Evolutionary conservation across 2,797 vertebrate genomes (phyloP).

Genomic region (Holocentrus rufus): DNA sequence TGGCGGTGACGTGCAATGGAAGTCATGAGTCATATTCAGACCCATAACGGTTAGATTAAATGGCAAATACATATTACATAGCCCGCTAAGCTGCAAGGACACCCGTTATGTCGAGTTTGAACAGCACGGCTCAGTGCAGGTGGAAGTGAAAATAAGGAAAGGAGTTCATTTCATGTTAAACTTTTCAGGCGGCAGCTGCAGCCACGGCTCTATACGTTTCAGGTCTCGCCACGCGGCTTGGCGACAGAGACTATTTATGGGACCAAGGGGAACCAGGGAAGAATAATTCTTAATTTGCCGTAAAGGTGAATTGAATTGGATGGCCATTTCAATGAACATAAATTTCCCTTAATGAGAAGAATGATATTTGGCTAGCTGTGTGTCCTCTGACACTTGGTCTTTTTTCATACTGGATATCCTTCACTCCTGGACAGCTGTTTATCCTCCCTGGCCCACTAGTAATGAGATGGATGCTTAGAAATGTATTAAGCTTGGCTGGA

Average conservation of each 20-base stretch:
- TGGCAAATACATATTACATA: not conserved
- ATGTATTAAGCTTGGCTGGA: constrained; percentile 50
- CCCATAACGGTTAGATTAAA: too few relatives aligned
- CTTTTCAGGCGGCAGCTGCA: constrained; percentile 28
- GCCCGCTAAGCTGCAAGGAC: not conserved
- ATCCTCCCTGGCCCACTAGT: constrained; percentile 47
- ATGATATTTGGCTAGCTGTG: constrained; percentile 68
- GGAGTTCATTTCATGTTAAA: constrained; percentile 12
- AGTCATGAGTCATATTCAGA: not conserved
- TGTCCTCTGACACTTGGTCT: constrained; percentile 64
- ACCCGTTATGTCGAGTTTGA: not conserved
- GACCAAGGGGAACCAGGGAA: constrained; percentile 46
- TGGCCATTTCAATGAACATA: constrained; percentile 69
- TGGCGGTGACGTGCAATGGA: not conserved
- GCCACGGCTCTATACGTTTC: constrained; percentile 33
- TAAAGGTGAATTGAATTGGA: constrained; percentile 76
- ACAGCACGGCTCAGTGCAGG: too few relatives aligned
- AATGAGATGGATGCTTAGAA: constrained; percentile 60
- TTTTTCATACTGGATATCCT: constrained; percentile 48
- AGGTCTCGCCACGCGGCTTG: constrained; percentile 23
- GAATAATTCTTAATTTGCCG: constrained; percentile 69
- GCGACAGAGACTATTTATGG: constrained; percentile 52
- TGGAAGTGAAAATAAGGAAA: not conserved
- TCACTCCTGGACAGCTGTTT: constrained; percentile 62
- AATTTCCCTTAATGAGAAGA: constrained; percentile 70